Percentiles rank a stretch among this genome's conserved stretches.
Evolutionary conservation across 2,888 invertebrate genomes (phyloP).

Genomic region (Habroteleia sp.): DNA sequence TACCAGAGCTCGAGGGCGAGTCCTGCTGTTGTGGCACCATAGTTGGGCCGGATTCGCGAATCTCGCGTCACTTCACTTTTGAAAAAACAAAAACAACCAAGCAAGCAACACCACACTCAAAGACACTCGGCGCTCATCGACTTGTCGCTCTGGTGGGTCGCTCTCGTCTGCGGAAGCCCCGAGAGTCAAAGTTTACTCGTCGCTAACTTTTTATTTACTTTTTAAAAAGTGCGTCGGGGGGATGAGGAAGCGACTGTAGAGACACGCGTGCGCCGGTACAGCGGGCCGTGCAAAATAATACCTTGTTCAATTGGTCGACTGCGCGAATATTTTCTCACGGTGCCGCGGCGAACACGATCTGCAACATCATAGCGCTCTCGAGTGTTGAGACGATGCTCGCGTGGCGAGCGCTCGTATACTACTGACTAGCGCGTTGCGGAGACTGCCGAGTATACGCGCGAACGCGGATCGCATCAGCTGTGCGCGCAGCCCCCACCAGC

Average conservation of each 20-base stretch:
- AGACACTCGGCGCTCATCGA: conserved; percentile 33
- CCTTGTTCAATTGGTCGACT: conserved; percentile 4
- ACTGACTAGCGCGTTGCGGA: conserved; percentile 76
- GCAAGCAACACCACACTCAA: conserved; percentile 67
- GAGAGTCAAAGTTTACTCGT: too few relatives aligned
- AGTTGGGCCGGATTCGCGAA: conserved; percentile 70
- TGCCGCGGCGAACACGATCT: conserved; percentile 73
- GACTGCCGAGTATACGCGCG: conserved; percentile 83
- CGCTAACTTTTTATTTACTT: too few relatives aligned
- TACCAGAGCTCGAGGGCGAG: conserved; percentile 85
- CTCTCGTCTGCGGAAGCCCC: conserved; percentile 1
- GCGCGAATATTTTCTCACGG: conserved; percentile 68
- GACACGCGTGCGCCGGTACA: conserved; percentile 39
- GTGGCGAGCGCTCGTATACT: conserved; percentile 81
- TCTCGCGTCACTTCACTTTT: conserved; percentile 71
- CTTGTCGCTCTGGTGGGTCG: conserved; percentile 4
- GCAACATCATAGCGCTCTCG: conserved; percentile 65
- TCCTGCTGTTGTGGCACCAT: conserved; percentile 90
- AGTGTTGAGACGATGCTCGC: conserved; percentile 75
- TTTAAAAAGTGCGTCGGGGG: too few relatives aligned
- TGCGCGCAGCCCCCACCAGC: conserved; percentile 81
- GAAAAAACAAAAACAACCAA: conserved; percentile 49
- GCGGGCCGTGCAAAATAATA: conserved; percentile 54
- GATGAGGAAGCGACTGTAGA: too few relatives aligned
- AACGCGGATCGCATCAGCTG: conserved; percentile 83